Evolutionary conservation across 92 coral and sea anemone species (phyloP).

Genomic region (Heliopora coerulea): DNA sequence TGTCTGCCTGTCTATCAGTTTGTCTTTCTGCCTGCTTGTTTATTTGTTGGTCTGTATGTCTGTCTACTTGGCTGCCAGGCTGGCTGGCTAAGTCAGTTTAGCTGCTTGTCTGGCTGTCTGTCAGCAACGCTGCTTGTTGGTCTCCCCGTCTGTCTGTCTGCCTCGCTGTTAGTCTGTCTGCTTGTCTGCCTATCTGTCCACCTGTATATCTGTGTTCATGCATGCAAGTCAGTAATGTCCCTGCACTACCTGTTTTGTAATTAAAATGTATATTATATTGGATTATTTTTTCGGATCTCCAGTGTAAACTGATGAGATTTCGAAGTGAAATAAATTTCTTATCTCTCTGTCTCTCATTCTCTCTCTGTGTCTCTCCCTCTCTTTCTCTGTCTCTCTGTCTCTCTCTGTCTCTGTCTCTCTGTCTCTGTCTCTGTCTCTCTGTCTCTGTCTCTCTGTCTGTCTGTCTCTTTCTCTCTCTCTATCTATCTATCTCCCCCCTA

Average conservation of each 20-base stretch:
- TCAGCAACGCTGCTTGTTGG: too few species aligned
- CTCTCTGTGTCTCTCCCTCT: background rate
- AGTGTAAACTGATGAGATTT: too few species aligned
- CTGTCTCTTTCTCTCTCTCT: constrained; percentile 52
- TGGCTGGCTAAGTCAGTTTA: background rate
- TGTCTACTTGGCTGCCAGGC: too few species aligned
- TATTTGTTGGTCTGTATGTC: too few species aligned
- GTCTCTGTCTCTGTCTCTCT: constrained; percentile 46
- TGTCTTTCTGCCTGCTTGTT: too few species aligned
- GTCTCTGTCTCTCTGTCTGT: constrained; percentile 49
- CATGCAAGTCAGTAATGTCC: too few species aligned
- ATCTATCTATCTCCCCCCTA: too few species aligned
- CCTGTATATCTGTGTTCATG: too few species aligned
- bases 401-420: constrained; percentile 4
- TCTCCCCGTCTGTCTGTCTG: background rate
- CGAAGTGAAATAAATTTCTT: too few species aligned
- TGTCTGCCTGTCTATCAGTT: constrained; percentile 2
- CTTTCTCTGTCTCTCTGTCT: background rate
- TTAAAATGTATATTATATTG: too few species aligned
- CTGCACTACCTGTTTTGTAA: too few species aligned
- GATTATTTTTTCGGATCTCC: too few species aligned
- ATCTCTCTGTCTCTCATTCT: background rate
- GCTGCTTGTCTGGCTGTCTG: background rate
- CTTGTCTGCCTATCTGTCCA: background rate
- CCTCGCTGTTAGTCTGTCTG: background rate